Evolutionary conservation across 2,113 vertebrate species (phyloP), one percentile per base, ranked within the genome.

Genomic region (Lanius collurio): DNA sequence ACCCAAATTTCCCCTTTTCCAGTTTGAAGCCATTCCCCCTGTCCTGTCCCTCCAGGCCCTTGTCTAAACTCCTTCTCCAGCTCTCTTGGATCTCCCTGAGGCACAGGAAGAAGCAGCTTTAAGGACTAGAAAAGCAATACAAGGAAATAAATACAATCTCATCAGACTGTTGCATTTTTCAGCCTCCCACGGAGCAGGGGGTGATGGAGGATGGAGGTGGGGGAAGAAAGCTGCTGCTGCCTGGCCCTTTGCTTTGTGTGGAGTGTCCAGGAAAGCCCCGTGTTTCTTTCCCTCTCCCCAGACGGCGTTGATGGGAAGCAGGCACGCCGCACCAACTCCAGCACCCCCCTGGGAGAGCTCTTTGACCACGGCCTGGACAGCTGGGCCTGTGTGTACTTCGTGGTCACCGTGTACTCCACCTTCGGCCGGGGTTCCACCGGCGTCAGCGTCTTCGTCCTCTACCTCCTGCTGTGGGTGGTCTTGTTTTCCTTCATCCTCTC

Each of bases 331-430:
- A 99, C 99, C 53, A 99, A 99, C 97, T 99, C 99, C 89, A 99
- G 99, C 97, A 99, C 99, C 0, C 99, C 99, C 0, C 97, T 99
- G 37, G 99, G 99, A 93, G 99, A 99, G 97, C 99, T 99, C 47
- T 99, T 99, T 92, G 99, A 99, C 96, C 99, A 99, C 7, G 99
- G 99, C 67, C 97, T 99, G 94, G 99, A 99, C 97, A 99, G 99
- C 97, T 99, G 99, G 99, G 98, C 99, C 3, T 99, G 99, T 15
- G 98, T 99, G 44, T 99, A 98, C 97, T 99, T 99, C 10, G 99
- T 99, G n/a, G 99, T 99, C 57, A 99, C 99, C 0, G 99, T 99
- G 20, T 99, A 99, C 97, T 99, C 99, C 92, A 99, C 99, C 97
- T 99, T 99, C 39, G 99, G 99, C 60, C 98, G 99, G 2, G 99